These are phyloP conservation scores for Corydoras sp. DNA, from an alignment of 2,113 vertebrate genomes.

Conservation along the genomic window DNA sequence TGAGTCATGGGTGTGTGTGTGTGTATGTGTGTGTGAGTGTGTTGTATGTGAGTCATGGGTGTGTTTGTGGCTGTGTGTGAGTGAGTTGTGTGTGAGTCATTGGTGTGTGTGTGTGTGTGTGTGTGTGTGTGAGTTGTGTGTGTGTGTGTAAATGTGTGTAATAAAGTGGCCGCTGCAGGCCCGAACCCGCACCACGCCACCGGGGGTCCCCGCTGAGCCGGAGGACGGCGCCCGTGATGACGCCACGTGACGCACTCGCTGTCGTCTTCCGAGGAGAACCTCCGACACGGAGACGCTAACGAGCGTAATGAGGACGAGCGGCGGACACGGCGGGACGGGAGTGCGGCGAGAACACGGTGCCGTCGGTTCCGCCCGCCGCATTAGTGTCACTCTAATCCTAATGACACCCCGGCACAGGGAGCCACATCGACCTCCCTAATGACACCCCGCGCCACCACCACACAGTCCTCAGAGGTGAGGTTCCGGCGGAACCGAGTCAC, in stretches of 20 bases:
- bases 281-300: not conserved
- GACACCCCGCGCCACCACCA: slow-evolving; percentile 22
- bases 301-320: slow-evolving; percentile 11
- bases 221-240: not conserved
- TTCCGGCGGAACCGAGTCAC: slow-evolving; percentile 17
- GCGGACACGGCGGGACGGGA: not conserved
- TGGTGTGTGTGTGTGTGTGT: too few species aligned
- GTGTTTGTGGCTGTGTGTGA: too few species aligned
- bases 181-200: too few species aligned
- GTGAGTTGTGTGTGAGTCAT: too few species aligned
- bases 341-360: slow-evolving; percentile 17
- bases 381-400: slow-evolving; percentile 45
- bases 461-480: slow-evolving; percentile 26
- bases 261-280: slow-evolving; percentile 1
- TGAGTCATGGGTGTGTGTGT: not conserved
- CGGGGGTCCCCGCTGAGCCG: not conserved
- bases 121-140: too few species aligned
- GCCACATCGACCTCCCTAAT: slow-evolving; percentile 40
- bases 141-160: too few species aligned
- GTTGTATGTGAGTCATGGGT: not conserved
- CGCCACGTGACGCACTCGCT: slow-evolving; percentile 10
- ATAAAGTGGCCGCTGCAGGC: too few species aligned
- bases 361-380: slow-evolving; percentile 3
- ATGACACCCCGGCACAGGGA: slow-evolving; percentile 27
- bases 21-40: slow-evolving; percentile 1